A percentile compares a stretch with the other conserved stretches of the same genome.
Evolutionary conservation across 2,113 vertebrate species (phyloP).

Genomic region (Micronycteris hirsuta): DNA sequence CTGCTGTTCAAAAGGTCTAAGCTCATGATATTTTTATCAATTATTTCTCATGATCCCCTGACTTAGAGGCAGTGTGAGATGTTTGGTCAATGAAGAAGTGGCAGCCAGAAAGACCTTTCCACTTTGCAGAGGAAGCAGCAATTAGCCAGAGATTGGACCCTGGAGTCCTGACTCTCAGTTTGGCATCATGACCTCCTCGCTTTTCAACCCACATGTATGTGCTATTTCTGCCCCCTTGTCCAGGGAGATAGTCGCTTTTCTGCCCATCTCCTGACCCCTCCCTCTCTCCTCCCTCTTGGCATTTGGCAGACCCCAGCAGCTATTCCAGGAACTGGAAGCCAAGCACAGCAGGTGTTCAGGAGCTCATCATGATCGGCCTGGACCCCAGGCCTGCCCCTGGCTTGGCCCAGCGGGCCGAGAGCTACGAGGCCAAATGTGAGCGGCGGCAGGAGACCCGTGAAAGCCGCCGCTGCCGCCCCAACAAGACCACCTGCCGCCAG

Average conservation of each 20-base stretch:
- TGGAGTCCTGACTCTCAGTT: background rate
- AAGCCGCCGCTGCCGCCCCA: conserved; percentile 54
- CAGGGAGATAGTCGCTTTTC: background rate
- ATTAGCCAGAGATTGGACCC: background rate
- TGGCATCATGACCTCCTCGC: background rate
- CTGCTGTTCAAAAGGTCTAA: background rate
- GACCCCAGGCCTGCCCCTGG: background rate
- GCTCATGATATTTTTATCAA: background rate
- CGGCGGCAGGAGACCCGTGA: conserved; percentile 76
- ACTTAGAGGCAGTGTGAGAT: background rate
- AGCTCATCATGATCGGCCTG: conserved; percentile 59
- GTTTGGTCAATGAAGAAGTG: background rate
- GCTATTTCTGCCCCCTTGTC: conserved; percentile 13
- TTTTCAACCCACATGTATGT: background rate
- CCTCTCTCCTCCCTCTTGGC: conserved; percentile 35
- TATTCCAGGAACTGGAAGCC: conserved; percentile 62
- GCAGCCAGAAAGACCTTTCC: background rate
- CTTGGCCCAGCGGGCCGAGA: conserved; percentile 64
- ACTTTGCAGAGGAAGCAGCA: background rate
- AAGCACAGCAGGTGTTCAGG: conserved; percentile 50
- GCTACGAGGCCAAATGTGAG: conserved; percentile 80
- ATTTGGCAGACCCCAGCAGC: conserved; percentile 52
- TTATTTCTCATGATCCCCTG: background rate
- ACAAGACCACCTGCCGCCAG: conserved; percentile 68
- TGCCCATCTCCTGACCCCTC: conserved; percentile 49